Percentiles rank a stretch among this genome's conserved stretches.
Conservation (phyloP, 2,797 vertebrate species). For the Gymnopithys bicolor region DNA sequence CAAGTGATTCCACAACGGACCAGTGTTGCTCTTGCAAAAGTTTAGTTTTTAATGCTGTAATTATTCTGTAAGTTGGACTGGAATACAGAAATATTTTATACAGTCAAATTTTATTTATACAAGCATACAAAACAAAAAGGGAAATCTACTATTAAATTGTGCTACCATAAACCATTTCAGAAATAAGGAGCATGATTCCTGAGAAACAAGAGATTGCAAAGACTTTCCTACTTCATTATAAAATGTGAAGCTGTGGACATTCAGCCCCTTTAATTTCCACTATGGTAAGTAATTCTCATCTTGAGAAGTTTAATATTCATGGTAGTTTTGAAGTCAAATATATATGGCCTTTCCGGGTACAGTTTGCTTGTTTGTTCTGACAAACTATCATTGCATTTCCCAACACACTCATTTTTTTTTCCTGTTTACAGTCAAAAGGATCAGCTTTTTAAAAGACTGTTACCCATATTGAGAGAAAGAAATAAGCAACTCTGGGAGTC, state of each 20-base stretch:
- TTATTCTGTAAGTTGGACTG: neutral
- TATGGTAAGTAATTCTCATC: neutral
- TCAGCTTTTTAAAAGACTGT: constrained; percentile 9
- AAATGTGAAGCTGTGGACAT: neutral
- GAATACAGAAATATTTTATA: neutral
- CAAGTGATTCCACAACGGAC: neutral
- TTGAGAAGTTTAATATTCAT: constrained; percentile 24
- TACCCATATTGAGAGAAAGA: neutral
- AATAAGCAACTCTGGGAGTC: neutral
- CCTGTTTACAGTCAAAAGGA: constrained; percentile 18
- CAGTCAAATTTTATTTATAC: neutral
- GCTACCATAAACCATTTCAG: neutral
- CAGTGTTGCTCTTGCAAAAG: neutral
- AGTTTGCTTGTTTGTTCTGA: constrained; percentile 27
- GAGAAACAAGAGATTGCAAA: neutral
- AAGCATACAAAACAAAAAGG: neutral
- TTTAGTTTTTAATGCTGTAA: neutral
- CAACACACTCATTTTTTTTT: neutral
- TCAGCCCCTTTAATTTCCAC: constrained; percentile 6
- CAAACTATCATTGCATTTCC: constrained; percentile 18
- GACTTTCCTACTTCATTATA: neutral
- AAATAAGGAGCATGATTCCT: neutral
- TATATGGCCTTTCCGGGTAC: neutral
- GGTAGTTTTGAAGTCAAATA: neutral
- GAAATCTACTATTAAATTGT: neutral